Evolutionary conservation across 2,113 vertebrate genomes (phyloP).

Genomic region (Amia ocellicauda): DNA sequence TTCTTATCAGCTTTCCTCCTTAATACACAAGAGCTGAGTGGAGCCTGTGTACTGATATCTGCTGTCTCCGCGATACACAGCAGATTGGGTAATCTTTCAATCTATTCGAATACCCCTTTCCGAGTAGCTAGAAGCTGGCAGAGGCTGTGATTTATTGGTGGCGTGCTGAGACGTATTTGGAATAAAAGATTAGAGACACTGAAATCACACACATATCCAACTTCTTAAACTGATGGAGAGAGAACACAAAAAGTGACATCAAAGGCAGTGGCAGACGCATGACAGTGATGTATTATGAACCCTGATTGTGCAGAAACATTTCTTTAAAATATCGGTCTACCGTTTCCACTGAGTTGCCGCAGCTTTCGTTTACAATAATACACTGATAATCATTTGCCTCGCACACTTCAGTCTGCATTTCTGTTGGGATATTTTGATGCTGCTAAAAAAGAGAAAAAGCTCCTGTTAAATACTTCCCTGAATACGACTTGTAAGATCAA

Average conservation of each 20-base stretch:
- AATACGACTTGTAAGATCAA: no score
- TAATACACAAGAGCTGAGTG: neutral
- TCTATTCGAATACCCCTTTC: neutral
- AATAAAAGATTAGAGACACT: neutral
- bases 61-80: neutral
- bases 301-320: neutral
- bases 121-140: neutral
- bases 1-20: neutral
- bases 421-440: neutral
- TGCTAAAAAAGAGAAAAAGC: no score
- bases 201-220: no score
- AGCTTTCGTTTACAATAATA: neutral
- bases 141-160: neutral
- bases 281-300: no score
- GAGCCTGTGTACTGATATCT: neutral
- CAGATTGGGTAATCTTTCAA: neutral
- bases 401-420: neutral
- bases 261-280: no score
- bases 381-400: neutral
- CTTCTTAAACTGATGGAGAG: no score
- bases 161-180: neutral
- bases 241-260: no score
- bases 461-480: no score
- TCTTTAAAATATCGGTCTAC: neutral
- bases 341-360: neutral